A percentile compares a stretch with the other conserved stretches of the same genome.
Conservation (phyloP, 2,888 invertebrate genomes). For the Scaptomyza cyrtandrae region DNA sequence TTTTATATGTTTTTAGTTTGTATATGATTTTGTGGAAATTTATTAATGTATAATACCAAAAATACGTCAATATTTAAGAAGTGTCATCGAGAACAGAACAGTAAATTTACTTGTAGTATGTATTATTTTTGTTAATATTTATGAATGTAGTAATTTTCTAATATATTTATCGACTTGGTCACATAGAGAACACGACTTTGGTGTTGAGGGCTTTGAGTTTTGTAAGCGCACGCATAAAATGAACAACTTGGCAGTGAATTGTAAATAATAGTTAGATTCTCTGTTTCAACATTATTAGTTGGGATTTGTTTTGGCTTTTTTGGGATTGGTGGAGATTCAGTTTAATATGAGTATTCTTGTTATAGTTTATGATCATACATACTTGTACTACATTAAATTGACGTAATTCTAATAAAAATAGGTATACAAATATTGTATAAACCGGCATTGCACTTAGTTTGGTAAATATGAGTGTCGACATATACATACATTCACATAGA, state of each 20-base stretch:
- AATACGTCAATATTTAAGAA: slow-evolving; percentile 43
- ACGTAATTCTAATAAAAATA: slow-evolving; percentile 26
- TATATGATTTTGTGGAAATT: slow-evolving; percentile 41
- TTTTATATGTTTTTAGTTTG: slow-evolving; percentile 13
- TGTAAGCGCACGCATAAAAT: slow-evolving; percentile 1
- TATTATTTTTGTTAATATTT: slow-evolving; percentile 5
- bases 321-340: slow-evolving; percentile 32
- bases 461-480: slow-evolving; percentile 30
- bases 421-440: slow-evolving; percentile 60
- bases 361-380: slow-evolving; percentile 32
- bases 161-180: background rate
- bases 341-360: slow-evolving; percentile 54
- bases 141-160: slow-evolving; percentile 4
- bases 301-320: slow-evolving; percentile 11
- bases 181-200: slow-evolving; percentile 8
- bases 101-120: slow-evolving; percentile 4
- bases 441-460: slow-evolving; percentile 47
- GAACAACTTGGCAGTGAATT: slow-evolving; percentile 37
- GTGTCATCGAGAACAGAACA: slow-evolving; percentile 25
- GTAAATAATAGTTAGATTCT: slow-evolving; percentile 8
- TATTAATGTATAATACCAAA: slow-evolving; percentile 57
- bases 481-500: slow-evolving; percentile 8
- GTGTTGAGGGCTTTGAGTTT: slow-evolving; percentile 2
- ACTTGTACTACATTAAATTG: slow-evolving; percentile 24
- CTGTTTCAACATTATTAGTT: slow-evolving; percentile 20